Evolutionary conservation across 2,113 vertebrate genomes (phyloP).

Genomic region (Oceanites oceanicus): DNA sequence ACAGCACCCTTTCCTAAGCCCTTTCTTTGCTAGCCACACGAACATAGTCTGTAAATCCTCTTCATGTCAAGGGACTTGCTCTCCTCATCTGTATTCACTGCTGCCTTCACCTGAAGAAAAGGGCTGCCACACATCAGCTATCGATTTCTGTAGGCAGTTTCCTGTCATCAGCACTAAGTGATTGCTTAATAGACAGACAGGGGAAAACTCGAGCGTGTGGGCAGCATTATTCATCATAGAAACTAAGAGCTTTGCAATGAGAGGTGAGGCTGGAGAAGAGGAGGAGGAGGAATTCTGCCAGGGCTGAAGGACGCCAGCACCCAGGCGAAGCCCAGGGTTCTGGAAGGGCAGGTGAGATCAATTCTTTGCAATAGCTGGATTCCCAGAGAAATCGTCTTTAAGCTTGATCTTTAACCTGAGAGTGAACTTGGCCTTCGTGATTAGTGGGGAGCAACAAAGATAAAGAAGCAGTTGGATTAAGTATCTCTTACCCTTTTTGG

Average conservation of each 20-base stretch:
- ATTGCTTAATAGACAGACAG: background rate
- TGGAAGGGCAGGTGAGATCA: background rate
- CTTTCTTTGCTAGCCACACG: background rate
- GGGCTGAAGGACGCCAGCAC: background rate
- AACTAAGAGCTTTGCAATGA: background rate
- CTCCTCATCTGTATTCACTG: background rate
- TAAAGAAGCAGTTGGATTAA: background rate
- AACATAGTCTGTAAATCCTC: background rate
- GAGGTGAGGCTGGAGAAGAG: background rate
- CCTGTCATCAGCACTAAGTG: slow-evolving; percentile 8
- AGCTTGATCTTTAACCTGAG: background rate
- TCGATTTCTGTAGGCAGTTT: background rate
- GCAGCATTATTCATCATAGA: background rate
- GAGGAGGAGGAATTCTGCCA: background rate
- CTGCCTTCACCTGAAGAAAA: background rate
- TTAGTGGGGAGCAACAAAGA: background rate
- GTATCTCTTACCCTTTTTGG: background rate
- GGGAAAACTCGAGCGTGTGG: background rate
- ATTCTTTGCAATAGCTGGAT: background rate
- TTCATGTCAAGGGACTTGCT: background rate
- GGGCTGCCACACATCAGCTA: background rate
- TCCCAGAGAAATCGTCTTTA: background rate
- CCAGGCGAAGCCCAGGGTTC: background rate
- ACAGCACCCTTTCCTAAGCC: background rate
- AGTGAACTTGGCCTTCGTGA: background rate